phyloP scores from a whole-genome alignment of 2,113 vertebrate genomes.

The Leucoraja erinaceus region DNA sequence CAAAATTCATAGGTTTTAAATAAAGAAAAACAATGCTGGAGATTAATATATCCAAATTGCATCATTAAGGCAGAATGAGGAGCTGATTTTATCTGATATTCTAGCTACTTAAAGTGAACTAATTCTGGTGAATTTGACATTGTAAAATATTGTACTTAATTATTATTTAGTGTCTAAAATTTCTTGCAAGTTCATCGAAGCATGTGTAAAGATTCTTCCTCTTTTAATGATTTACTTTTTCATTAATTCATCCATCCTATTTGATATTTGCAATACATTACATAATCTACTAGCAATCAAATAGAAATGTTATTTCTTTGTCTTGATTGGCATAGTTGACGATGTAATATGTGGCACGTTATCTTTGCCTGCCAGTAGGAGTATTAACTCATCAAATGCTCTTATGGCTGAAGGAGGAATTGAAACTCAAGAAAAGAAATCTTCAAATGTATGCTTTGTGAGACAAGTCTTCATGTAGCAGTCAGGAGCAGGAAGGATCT shows the following conservation, averaged over 20 bases:
- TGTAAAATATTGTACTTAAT: not conserved
- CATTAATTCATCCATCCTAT: not conserved
- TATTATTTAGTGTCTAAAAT: not conserved
- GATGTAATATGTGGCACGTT: too few species aligned
- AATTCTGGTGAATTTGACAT: not conserved
- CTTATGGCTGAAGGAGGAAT: constrained; percentile 10
- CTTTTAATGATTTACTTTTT: not conserved
- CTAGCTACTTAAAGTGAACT: not conserved
- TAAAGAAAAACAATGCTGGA: not conserved
- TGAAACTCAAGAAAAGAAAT: not conserved
- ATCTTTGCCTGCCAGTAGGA: not conserved
- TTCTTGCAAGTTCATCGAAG: not conserved
- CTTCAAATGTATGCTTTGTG: not conserved
- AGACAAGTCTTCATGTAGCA: too few species aligned
- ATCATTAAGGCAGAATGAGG: not conserved
- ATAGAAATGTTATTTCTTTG: not conserved
- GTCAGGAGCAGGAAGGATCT: not conserved
- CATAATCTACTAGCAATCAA: not conserved
- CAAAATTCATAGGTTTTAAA: not conserved
- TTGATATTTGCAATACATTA: not conserved
- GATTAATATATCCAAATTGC: not conserved
- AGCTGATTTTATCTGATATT: not conserved
- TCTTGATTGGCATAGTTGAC: not conserved
- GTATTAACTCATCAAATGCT: not conserved
- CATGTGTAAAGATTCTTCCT: not conserved